Conservation (phyloP, 2,113 vertebrate genomes). For the western clawed frog (Xenopus tropicalis) region UCB_Xtro_10.0 CM004445.2:80139001-80139500, state of each 20-base stretch:
- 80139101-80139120: too few species aligned
- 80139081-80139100: too few species aligned
- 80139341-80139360: constrained; percentile 9
- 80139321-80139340: constrained; percentile 32
- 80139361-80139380: constrained; percentile 21
- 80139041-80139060: too few species aligned
- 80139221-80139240: constrained; percentile 35
- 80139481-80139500: constrained; percentile 37
- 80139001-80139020: too few species aligned
- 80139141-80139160: too few species aligned
- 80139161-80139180: neutral
- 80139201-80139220: constrained; percentile 38
- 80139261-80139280: constrained; percentile 40
- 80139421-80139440: constrained; percentile 2
- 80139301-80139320: constrained; percentile 37
- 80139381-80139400: constrained; percentile 33
- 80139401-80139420: constrained; percentile 28
- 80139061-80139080: too few species aligned
- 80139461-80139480: constrained; percentile 23
- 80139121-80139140: too few species aligned
- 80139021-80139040: too few species aligned
- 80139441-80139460: constrained; percentile 32
- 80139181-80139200: constrained; percentile 20
- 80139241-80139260: constrained; percentile 21
- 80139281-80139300: constrained; percentile 38